Evolutionary conservation across 2,888 invertebrate genomes (phyloP).

Genomic region (Molorchus minor): DNA sequence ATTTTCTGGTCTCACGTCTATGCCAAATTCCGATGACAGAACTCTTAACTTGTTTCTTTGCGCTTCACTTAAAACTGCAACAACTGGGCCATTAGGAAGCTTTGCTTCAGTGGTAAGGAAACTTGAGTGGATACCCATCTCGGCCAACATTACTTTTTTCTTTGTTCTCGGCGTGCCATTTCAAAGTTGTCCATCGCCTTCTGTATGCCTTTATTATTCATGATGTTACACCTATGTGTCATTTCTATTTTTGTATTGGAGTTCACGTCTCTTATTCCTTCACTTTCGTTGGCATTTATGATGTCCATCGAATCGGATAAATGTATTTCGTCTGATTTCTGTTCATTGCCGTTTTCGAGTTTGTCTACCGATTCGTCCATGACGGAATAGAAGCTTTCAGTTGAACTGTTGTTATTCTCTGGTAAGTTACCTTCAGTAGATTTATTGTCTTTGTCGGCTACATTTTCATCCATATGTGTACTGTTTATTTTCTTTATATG

Average conservation of each 20-base stretch:
- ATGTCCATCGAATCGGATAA: constrained; percentile 67
- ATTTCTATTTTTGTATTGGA: constrained; percentile 58
- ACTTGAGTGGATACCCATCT: constrained; percentile 61
- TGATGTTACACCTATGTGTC: constrained; percentile 56
- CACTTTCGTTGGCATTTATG: constrained; percentile 66
- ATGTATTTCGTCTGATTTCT: constrained; percentile 48
- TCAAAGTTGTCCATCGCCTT: constrained; percentile 60
- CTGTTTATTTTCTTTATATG: constrained; percentile 50
- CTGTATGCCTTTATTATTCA: constrained; percentile 34
- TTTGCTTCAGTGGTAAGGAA: constrained; percentile 58
- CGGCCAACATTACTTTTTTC: constrained; percentile 65
- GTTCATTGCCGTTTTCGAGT: constrained; percentile 48
- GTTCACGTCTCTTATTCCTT: constrained; percentile 12
- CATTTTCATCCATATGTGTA: constrained; percentile 35
- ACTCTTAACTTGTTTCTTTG: constrained; percentile 70
- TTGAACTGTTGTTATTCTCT: constrained; percentile 21
- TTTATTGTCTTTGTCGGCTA: constrained; percentile 26
- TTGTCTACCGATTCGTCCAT: constrained; percentile 59
- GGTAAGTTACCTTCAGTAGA: background rate
- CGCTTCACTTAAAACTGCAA: constrained; percentile 68
- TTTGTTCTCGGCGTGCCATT: constrained; percentile 62
- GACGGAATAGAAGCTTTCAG: constrained; percentile 29
- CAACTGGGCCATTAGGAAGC: constrained; percentile 35
- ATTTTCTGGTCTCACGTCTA: constrained; percentile 53
- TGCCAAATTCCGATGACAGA: constrained; percentile 69